phyloP scores from a whole-genome alignment of 2,113 vertebrate genomes.

The Carassius auratus region DNA sequence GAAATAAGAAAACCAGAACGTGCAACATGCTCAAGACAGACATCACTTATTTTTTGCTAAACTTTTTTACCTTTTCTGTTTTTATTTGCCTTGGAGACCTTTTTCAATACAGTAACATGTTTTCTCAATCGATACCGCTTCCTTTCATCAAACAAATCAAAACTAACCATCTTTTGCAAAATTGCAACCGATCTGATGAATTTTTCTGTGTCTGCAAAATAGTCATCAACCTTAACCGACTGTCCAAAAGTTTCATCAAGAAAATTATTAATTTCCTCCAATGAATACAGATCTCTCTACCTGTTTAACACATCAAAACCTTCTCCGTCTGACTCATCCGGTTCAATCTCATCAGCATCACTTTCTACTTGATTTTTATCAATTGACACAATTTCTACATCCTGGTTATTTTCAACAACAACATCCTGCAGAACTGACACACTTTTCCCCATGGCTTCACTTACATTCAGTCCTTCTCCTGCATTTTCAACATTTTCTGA shows the following conservation, averaged over 20 bases:
- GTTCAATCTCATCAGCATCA: not conserved
- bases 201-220: not conserved
- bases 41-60: not conserved
- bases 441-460: not conserved
- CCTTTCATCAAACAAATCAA: not conserved
- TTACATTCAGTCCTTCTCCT: not conserved
- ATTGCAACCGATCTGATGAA: not conserved
- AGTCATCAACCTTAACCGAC: not conserved
- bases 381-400: not conserved
- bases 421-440: not conserved
- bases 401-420: not conserved
- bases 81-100: not conserved
- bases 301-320: not conserved
- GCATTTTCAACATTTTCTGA: not conserved
- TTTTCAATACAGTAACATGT: not conserved
- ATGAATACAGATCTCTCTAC: not conserved
- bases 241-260: not conserved
- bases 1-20: not conserved
- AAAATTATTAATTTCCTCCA: not conserved
- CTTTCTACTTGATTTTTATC: not conserved
- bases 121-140: not conserved
- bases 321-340: not conserved
- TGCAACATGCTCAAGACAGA: not conserved
- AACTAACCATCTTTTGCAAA: not conserved
- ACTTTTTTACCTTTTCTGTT: not conserved